These are phyloP conservation scores for Calliopsis andreniformis DNA, from an alignment of 1,140 invertebrate genomes.

Conservation along the genomic window DNA sequence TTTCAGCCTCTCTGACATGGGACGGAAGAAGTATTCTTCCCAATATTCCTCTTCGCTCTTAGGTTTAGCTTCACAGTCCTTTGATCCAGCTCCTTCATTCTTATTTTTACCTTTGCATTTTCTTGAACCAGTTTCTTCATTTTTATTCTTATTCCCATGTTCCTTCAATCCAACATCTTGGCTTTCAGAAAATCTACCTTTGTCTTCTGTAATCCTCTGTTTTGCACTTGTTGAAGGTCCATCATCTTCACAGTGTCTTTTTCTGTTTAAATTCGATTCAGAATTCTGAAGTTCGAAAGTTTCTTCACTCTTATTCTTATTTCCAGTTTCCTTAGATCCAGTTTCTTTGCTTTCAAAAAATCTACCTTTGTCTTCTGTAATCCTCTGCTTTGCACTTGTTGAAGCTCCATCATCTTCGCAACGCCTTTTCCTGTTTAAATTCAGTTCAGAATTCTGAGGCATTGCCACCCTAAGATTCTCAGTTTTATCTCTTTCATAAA, in stretches of 20 bases:
- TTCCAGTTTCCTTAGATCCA: no score
- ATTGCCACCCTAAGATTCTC: no score
- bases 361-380: background rate
- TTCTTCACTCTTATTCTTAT: no score
- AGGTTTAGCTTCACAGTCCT: background rate
- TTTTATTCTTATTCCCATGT: no score
- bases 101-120: background rate
- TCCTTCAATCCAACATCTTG: no score
- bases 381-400: background rate
- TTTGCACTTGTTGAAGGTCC: background rate
- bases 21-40: constrained; percentile 66
- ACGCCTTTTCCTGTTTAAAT: constrained; percentile 1
- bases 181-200: background rate
- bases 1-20: constrained; percentile 81
- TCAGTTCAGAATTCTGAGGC: background rate
- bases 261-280: background rate
- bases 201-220: background rate
- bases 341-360: background rate
- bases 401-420: background rate
- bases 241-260: constrained; percentile 8
- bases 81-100: background rate
- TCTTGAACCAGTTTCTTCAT: no score
- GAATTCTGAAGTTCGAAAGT: no score
- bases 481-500: constrained; percentile 2
- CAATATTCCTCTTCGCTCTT: background rate